Base-by-base conservation (phyloP, 2,797 vertebrate genomes). In the Merluccius polli region DNA sequence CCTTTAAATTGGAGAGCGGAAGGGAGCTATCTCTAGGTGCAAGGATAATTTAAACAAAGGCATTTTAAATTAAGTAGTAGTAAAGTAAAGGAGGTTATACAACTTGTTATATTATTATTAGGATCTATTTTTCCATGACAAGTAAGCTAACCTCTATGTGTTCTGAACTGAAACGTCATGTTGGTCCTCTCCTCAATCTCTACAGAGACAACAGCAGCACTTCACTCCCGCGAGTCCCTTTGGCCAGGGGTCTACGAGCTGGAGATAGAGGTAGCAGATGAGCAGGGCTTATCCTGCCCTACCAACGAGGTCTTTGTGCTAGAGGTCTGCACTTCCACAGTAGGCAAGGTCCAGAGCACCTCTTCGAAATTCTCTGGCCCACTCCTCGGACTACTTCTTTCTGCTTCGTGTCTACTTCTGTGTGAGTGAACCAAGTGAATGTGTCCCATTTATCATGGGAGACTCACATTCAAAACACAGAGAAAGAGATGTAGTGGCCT, bases 191-290 rank as follows among this genome's bases (percentile, higher is more conserved):
- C 72, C 2, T n/a, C n/a, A n/a, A n/a, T 80, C 13, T 84, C 70
- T 65, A 0, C 70, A 95, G 94, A 81, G 1, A 94, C 92, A 0
- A 89, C 78, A 7, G 91, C 82, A 3, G 88, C 88, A 63, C 15
- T 95, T 71, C 83, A 84, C 35, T 79, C 93, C 7, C 68, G 18
- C 1, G 81, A 91, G 0, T 0, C 0, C 2, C 52, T 94, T 33
- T 94, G 93, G 93, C 89, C 87, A 0, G 93, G 93, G 0, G 0
- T 71, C 11, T 92, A 94, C 44, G 31, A 83, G 70, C 76, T 95
- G 7, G 68, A 86, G 31, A 21, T 95, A 63, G 86, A 88, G 73
- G 87, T 95, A 10, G 16, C 29, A 1, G 93, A 95, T 1, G 85
- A 82, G 48, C 82, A 94, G 44, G 91, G 91, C 79, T 59, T 90